Conservation (phyloP, 1,140 invertebrate species). For the Camponotus pennsylvanicus region DNA sequence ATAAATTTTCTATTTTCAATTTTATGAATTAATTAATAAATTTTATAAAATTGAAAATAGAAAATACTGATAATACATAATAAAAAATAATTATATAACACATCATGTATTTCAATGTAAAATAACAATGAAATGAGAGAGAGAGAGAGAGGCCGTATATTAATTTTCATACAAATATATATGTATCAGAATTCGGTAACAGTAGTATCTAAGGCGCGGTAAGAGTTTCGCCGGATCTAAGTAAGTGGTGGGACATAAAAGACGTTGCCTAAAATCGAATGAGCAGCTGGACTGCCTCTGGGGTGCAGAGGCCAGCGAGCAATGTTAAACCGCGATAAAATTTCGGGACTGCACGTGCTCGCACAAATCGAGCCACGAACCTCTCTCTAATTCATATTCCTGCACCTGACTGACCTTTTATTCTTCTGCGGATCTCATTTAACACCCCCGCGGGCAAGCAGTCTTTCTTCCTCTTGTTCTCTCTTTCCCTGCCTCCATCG, state of each 20-base stretch:
- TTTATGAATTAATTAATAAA: too few relatives aligned
- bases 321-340: slow-evolving; percentile 72
- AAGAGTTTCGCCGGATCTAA: slow-evolving; percentile 22
- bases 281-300: slow-evolving; percentile 79
- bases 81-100: too few relatives aligned
- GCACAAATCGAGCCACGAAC: slow-evolving; percentile 66
- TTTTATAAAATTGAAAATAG: too few relatives aligned
- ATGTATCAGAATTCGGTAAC: not conserved
- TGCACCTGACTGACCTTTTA: slow-evolving; percentile 84
- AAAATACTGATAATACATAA: too few relatives aligned
- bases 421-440: slow-evolving; percentile 81
- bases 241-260: slow-evolving; percentile 43
- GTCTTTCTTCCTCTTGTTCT: slow-evolving; percentile 2
- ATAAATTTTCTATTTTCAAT: too few relatives aligned
- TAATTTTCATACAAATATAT: not conserved
- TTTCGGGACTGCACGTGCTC: slow-evolving; percentile 67
- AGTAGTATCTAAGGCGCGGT: not conserved
- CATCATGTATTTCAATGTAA: not conserved
- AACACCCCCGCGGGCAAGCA: slow-evolving; percentile 82
- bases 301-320: slow-evolving; percentile 71
- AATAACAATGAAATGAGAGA: not conserved
- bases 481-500: slow-evolving; percentile 23
- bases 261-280: slow-evolving; percentile 44
- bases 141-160: not conserved
- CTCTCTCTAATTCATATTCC: slow-evolving; percentile 83